phyloP scores from a whole-genome alignment of 2,888 invertebrate genomes.

The Lithophane leautieri region DNA sequence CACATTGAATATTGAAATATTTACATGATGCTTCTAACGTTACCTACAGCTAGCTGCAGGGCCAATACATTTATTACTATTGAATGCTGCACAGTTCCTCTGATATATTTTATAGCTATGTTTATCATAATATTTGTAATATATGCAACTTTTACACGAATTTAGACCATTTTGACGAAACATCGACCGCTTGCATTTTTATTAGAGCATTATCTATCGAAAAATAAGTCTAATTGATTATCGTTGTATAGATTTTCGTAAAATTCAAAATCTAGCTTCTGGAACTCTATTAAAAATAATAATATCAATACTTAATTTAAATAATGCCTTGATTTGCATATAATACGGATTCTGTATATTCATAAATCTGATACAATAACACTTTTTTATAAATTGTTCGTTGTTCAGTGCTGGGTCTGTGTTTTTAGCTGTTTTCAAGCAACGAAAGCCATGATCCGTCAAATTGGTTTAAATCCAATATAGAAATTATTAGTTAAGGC shows the following conservation, averaged over 20 bases:
- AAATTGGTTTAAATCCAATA: slow-evolving; percentile 23
- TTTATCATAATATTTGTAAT: slow-evolving; percentile 25
- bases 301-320: not conserved
- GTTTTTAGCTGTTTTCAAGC: not conserved
- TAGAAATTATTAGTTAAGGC: slow-evolving; percentile 26
- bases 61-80: slow-evolving; percentile 24
- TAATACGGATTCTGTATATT: not conserved
- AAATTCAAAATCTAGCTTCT: not conserved
- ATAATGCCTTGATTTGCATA: not conserved
- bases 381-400: not conserved
- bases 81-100: slow-evolving; percentile 31
- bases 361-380: not conserved
- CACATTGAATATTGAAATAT: slow-evolving; percentile 32
- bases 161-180: slow-evolving; percentile 32
- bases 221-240: not conserved
- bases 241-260: not conserved
- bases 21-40: slow-evolving; percentile 18
- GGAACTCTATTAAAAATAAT: not conserved
- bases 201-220: not conserved
- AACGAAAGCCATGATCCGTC: slow-evolving; percentile 10
- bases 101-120: slow-evolving; percentile 26
- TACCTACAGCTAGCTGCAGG: not conserved
- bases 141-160: slow-evolving; percentile 22
- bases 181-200: not conserved
- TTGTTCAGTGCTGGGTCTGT: not conserved